Conservation (phyloP, 2,113 vertebrate species). For the Theristicus caerulescens region DNA sequence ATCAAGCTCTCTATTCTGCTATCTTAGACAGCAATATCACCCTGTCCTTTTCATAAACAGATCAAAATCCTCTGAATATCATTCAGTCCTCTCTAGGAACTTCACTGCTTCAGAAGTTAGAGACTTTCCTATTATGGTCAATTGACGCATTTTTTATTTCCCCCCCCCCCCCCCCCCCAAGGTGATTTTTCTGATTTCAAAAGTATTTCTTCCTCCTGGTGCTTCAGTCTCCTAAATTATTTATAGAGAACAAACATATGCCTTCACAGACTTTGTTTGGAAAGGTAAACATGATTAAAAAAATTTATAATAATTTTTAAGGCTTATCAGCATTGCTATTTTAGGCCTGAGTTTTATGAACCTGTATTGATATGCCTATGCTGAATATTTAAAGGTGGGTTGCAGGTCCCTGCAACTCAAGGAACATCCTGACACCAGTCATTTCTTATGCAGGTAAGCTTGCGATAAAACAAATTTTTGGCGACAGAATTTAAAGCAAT, state of each 20-base stretch:
- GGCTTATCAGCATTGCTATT: conserved; percentile 9
- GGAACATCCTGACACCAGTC: neutral
- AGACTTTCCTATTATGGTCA: neutral
- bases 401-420: neutral
- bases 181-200: neutral
- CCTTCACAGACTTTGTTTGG: neutral
- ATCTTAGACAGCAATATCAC: neutral
- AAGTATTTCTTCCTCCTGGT: neutral
- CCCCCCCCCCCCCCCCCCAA: too few species aligned
- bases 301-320: neutral
- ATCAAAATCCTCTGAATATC: neutral
- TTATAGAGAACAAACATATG: neutral
- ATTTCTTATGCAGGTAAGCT: neutral
- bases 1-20: neutral
- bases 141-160: fast-evolving
- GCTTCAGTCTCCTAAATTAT: neutral
- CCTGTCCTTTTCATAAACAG: neutral
- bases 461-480: neutral
- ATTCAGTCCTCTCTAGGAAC: neutral
- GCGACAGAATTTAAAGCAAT: neutral
- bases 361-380: neutral
- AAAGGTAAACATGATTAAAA: neutral
- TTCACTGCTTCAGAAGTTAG: neutral
- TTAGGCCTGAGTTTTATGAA: neutral
- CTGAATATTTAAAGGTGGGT: neutral